These are phyloP conservation scores for Aromia moschata DNA, from an alignment of 2,888 invertebrate species.

Conservation along the genomic window DNA sequence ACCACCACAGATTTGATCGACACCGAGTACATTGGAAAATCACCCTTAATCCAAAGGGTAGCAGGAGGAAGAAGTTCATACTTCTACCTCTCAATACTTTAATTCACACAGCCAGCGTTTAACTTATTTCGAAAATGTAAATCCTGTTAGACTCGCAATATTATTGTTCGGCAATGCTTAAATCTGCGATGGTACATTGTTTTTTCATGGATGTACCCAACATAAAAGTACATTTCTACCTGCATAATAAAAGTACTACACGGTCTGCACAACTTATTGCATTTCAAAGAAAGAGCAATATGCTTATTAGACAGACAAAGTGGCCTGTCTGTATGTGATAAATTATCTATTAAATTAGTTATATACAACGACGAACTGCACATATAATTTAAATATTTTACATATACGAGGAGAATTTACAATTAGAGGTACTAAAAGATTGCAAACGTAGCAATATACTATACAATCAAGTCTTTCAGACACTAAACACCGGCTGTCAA, in stretches of 20 bases:
- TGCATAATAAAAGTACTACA: conserved; percentile 36
- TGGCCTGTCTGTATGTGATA: conserved; percentile 39
- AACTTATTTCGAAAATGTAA: background rate
- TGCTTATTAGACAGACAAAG: conserved; percentile 44
- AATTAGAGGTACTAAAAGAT: conserved; percentile 60
- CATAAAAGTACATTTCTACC: conserved; percentile 28
- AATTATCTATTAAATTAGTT: conserved; percentile 49
- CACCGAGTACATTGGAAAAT: background rate
- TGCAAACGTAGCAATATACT: conserved; percentile 59
- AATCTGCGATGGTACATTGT: background rate
- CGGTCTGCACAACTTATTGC: conserved; percentile 46
- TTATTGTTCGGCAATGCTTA: background rate
- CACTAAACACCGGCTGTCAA: conserved; percentile 48
- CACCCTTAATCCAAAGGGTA: background rate
- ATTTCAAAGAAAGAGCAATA: conserved; percentile 46
- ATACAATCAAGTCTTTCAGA: conserved; percentile 51
- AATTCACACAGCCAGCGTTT: background rate
- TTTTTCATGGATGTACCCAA: conserved; percentile 14
- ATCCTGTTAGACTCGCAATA: background rate
- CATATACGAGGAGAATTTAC: conserved; percentile 60
- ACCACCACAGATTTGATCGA: background rate
- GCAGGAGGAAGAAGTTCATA: background rate
- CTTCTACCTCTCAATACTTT: background rate
- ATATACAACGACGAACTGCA: conserved; percentile 63
- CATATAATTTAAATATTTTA: conserved; percentile 57